These are phyloP conservation scores for Metaphire vulgaris DNA, from an alignment of 1,140 invertebrate species.

Conservation along the genomic window DNA sequence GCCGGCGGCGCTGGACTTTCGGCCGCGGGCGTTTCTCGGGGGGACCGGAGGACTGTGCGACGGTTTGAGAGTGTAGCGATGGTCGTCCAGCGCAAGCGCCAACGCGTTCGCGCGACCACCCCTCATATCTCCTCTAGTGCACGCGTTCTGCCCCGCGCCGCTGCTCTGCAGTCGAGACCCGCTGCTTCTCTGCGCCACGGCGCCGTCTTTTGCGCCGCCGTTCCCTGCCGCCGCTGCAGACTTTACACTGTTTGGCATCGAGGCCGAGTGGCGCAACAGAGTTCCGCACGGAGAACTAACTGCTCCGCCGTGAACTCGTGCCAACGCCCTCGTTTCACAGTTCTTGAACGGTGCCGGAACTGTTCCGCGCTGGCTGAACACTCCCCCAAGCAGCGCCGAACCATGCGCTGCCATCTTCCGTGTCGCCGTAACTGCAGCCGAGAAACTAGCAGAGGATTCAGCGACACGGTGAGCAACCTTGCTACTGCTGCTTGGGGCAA, in stretches of 20 bases:
- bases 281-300: conserved; percentile 4
- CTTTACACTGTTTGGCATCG: conserved; percentile 2
- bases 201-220: neutral
- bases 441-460: neutral
- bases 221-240: too few species aligned
- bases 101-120: neutral
- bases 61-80: conserved; percentile 4
- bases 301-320: neutral
- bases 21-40: neutral
- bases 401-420: neutral
- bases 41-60: neutral
- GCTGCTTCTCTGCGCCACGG: neutral
- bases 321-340: neutral
- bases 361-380: too few species aligned
- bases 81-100: conserved; percentile 7
- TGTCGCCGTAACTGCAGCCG: too few species aligned
- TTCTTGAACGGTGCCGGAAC: neutral
- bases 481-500: neutral
- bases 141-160: too few species aligned
- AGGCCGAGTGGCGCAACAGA: conserved; percentile 8
- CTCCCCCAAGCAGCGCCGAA: neutral
- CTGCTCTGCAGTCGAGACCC: neutral
- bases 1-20: neutral
- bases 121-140: neutral
- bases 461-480: neutral